Evolutionary conservation across 2,113 vertebrate species (phyloP), one percentile per base, ranked within the genome.

Genomic region (Uropsilus gracilis): DNA sequence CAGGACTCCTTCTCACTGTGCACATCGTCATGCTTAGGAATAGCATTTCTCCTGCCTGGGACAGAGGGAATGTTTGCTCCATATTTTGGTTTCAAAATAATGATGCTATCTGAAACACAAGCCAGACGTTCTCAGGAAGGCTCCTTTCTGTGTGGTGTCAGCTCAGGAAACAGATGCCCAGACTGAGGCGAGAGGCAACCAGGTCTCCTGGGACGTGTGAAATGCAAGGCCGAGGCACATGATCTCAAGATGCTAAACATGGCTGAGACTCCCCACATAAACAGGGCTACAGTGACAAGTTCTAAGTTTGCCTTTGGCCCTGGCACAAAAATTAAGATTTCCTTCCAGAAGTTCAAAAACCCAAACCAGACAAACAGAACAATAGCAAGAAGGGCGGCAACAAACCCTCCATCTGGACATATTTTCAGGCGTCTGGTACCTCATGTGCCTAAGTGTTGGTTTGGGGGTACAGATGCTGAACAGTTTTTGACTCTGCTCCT

Each of bases 21-120:
- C 55, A 64, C 6, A 69, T 10, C 64, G 44, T 39, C 53, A 12
- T 28, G 53, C 50, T 12, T 17, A 53, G 8, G 50, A 80, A 81
- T 50, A 66, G 18, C 2, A 7, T 61, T 85, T 83, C 44, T 75
- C 77, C 73, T 75, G 7, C 9, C 34, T 8, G 16, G 77, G 50
- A 18, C 42, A 91, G 48, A 84, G 44, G 66, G 66, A 83, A 34
- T 55, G 11, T 9, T 17, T 81, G 87, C 17, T 50, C 42, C 39
- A 37, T 14, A 37, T 66, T 95, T 84, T 77, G 42, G 68, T 75
- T 95, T 93, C 76, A 87, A 89, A 86, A 75, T 80, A 4, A 1
- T 42, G 37, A 34, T 30, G 44, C 6, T 57, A 13, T 83, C 48
- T 68, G 50, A 84, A 92, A 83, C 39, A 6, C 7, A 83, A 87